Evolutionary conservation across 2,888 invertebrate genomes (phyloP), one percentile per base, ranked within the genome.

Genomic region (Adineta ricciae): DNA sequence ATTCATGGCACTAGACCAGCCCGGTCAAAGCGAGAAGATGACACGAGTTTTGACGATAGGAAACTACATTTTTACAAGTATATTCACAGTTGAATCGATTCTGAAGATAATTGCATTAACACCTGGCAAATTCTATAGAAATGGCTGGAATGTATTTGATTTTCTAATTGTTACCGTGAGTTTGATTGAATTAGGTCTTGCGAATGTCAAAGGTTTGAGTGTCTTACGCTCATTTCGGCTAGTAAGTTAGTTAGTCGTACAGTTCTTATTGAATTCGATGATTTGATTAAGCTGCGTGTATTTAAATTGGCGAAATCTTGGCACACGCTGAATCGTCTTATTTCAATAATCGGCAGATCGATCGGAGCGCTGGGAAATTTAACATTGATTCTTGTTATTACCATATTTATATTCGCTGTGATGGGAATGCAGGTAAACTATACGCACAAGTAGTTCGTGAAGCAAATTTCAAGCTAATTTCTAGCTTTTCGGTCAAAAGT

Each of bases 381-480:
- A 92, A 96, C 96, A 90, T 96, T 97, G 93, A 96, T 97, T 91
- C 93, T 97, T 92, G 95, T 95, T 92, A 97, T 97, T 92, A 97
- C 97, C 92, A 96, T 97, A 93, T 97, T 97, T 93, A 97, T 97
- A 92, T 97, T 97, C 92, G 97, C 97, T 92, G 97, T 97, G 90
- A 97, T 97, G 96, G 97, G 97, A 90, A 97, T 97, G 96, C 97
- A 97, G 97, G 96, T 93, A 83, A 73, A 64, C 78, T 86, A 32
- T 27, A 72, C 24, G 54, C 82, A 14, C 96, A 97, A 90, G 93
- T 97, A 92, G 97, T 97, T 92, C 96, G 97, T 92, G 96, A 97
- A 93, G 46, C 97, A 97, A 93, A 97, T 97, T 92, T 97, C 97
- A 97, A 90, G 96, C 97, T 96, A 97, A 97, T 90, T 97, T 97